Conservation (phyloP, 2,888 invertebrate species). For the Lasioglossum pauxillum region DNA sequence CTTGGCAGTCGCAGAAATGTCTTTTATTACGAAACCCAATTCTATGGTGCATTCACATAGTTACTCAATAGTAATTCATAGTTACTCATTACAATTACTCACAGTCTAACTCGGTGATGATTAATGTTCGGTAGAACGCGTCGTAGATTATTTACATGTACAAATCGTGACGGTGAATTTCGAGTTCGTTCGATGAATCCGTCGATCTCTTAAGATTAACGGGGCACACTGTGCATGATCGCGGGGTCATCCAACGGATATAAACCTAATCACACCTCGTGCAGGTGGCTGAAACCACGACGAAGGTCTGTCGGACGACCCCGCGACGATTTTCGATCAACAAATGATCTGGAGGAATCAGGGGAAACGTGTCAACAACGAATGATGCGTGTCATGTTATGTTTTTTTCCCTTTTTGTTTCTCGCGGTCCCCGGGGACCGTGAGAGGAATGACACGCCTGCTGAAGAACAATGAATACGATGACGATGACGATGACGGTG, state of each 20-base stretch:
- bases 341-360: conserved; percentile 16
- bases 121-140: conserved; percentile 42
- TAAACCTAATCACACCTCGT: neutral
- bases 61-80: neutral
- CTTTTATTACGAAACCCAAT: conserved; percentile 73
- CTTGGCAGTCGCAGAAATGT: conserved; percentile 58
- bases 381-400: neutral
- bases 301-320: conserved; percentile 20
- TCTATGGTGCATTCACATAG: conserved; percentile 31
- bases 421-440: conserved; percentile 35
- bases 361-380: conserved; percentile 37
- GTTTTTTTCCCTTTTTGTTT: conserved; percentile 9
- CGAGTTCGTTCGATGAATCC: neutral
- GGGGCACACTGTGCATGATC: neutral
- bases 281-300: conserved; percentile 21
- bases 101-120: conserved; percentile 37
- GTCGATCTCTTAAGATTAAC: neutral
- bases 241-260: neutral
- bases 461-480: conserved; percentile 45
- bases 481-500: conserved; percentile 37
- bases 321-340: conserved; percentile 24
- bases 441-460: conserved; percentile 43
- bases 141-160: conserved; percentile 66
- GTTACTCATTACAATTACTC: neutral
- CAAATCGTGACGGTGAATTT: conserved; percentile 20